A percentile compares a stretch with the other conserved stretches of the same genome.
These are phyloP conservation scores for Paraescarpia echinospica DNA, from an alignment of 1,140 invertebrate species.

Conservation along the genomic window DNA sequence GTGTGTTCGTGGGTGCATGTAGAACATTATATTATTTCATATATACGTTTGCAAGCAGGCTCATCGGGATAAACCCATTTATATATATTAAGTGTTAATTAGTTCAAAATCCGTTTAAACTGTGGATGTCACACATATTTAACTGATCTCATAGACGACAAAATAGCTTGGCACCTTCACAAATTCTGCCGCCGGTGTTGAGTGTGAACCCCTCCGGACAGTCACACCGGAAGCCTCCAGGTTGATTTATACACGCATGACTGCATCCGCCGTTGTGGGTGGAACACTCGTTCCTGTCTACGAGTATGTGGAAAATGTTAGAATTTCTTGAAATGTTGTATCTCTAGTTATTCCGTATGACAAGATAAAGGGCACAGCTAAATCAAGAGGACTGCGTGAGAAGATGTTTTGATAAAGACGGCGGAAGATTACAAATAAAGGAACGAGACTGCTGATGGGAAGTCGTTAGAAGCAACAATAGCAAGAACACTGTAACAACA, in stretches of 20 bases:
- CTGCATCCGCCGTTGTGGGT: conserved; percentile 71
- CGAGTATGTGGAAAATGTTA: conserved; percentile 41
- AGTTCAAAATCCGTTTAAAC: not conserved
- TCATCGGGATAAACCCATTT: too few species aligned
- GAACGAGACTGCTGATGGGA: too few species aligned
- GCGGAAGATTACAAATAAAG: too few species aligned
- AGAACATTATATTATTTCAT: too few species aligned
- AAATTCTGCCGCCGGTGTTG: not conserved
- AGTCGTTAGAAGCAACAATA: too few species aligned
- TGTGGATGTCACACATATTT: not conserved
- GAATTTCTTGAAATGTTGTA: too few species aligned
- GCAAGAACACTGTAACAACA: too few species aligned
- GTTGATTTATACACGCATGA: conserved; percentile 79
- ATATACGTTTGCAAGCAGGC: too few species aligned
- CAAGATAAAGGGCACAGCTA: too few species aligned
- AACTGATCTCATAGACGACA: not conserved
- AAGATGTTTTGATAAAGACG: too few species aligned
- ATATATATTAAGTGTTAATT: not conserved
- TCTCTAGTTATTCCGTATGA: too few species aligned
- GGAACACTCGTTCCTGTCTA: conserved; percentile 84
- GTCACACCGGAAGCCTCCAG: conserved; percentile 79
- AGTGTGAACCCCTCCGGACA: conserved; percentile 73
- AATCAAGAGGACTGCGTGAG: too few species aligned
- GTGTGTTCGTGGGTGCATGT: not conserved
- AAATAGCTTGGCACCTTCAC: not conserved